These are phyloP conservation scores for Bombus haemorrhoidalis DNA, from an alignment of 1,140 invertebrate species.

Conservation along the genomic window DNA sequence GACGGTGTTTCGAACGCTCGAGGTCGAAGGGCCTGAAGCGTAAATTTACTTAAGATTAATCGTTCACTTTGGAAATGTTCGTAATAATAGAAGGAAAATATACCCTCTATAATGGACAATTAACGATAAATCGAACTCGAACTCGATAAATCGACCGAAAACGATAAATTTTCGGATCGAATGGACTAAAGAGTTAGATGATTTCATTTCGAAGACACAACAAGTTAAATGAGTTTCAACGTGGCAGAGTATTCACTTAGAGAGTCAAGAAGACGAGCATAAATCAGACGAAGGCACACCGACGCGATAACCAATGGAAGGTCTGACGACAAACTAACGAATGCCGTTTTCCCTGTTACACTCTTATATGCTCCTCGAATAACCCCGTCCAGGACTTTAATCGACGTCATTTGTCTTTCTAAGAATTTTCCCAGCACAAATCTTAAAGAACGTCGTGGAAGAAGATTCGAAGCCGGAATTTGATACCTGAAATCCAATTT, in stretches of 20 bases:
- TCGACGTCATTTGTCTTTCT: background rate
- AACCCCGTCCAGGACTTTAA: slow-evolving; percentile 1
- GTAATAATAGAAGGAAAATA: background rate
- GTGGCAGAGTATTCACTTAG: background rate
- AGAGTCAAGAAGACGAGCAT: too few species aligned
- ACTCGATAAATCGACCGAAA: background rate
- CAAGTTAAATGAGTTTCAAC: background rate
- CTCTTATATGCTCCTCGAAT: background rate
- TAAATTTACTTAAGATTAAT: background rate
- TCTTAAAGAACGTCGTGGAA: background rate
- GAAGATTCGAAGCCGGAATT: background rate
- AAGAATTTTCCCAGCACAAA: background rate
- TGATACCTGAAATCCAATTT: slow-evolving; percentile 16
- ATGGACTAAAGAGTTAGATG: background rate
- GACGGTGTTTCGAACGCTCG: background rate
- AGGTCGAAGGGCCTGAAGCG: background rate
- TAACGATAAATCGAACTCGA: too few species aligned
- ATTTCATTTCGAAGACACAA: background rate
- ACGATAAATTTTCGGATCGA: background rate
- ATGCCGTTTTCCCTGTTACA: slow-evolving; percentile 23
- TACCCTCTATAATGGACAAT: too few species aligned
- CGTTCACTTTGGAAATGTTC: too few species aligned
- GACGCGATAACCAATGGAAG: slow-evolving; percentile 8
- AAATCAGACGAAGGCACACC: background rate
- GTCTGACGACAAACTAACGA: slow-evolving; percentile 31